phyloP scores from a whole-genome alignment of 1,140 invertebrate species.

The Venturia canescens region DNA sequence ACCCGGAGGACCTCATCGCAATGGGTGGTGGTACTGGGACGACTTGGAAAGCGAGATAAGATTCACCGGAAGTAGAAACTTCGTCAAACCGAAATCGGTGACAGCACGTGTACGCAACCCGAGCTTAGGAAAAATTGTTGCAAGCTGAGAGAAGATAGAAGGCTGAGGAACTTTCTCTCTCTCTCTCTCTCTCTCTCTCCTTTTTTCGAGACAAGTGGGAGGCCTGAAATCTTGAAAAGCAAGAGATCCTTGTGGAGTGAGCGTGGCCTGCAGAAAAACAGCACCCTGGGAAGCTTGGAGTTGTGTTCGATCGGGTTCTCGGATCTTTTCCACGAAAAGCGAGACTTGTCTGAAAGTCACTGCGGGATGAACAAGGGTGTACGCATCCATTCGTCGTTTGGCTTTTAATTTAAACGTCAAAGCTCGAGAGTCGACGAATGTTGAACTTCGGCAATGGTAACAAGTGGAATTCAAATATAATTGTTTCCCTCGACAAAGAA shows the following conservation, averaged over 20 bases:
- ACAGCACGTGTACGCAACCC: constrained; percentile 19
- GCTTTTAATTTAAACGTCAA: not conserved
- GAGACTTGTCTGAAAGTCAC: constrained; percentile 2
- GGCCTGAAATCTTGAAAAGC: not conserved
- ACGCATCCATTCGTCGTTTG: not conserved
- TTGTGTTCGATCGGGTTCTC: not conserved
- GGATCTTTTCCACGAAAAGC: constrained; percentile 13
- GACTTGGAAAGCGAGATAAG: constrained; percentile 6
- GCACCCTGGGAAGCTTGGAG: constrained; percentile 24
- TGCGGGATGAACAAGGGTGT: not conserved
- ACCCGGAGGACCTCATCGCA: not conserved
- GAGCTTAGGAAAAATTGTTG: constrained; percentile 2
- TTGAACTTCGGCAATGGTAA: not conserved
- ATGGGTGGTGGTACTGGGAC: constrained; percentile 19
- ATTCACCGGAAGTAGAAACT: constrained; percentile 25
- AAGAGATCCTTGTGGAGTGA: not conserved
- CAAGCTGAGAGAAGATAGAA: not conserved
- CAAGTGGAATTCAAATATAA: not conserved
- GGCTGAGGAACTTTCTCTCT: not conserved
- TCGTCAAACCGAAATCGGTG: not conserved
- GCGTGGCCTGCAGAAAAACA: constrained; percentile 8
- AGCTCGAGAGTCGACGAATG: not conserved
- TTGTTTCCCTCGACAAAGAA: not conserved
- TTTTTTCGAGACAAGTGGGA: constrained; percentile 18
- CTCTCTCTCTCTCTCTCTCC: not conserved